Conservation (phyloP, 2,113 vertebrate species). For the Amazona vittata region DNA sequence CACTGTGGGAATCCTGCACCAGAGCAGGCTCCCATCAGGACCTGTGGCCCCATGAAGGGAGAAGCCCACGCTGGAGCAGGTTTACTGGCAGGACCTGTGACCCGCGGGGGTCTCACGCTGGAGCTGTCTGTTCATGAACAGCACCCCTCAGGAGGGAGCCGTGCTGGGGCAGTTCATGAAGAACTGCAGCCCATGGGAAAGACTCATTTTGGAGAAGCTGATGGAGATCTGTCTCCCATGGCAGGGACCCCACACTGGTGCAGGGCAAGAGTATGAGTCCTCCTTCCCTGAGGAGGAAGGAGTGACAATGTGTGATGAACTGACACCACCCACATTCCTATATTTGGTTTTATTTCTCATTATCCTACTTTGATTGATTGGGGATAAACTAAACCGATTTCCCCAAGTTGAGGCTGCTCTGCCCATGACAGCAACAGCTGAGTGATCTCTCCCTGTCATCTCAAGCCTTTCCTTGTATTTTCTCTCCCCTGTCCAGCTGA, state of each 20-base stretch:
- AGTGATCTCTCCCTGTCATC: neutral
- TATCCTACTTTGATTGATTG: neutral
- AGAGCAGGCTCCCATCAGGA: neutral
- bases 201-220: neutral
- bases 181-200: neutral
- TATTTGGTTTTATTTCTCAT: neutral
- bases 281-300: neutral
- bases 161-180: neutral
- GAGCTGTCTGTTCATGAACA: neutral
- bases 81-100: neutral
- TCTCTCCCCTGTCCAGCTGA: neutral
- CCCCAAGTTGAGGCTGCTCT: neutral
- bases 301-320: neutral
- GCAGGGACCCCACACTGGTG: neutral
- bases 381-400: neutral
- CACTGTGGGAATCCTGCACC: neutral
- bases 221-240: neutral
- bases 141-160: neutral
- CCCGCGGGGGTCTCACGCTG: neutral
- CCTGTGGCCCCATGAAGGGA: neutral
- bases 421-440: neutral
- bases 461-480: neutral
- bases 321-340: neutral
- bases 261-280: neutral
- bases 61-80: neutral